phyloP scores from a whole-genome alignment of 2,888 invertebrate genomes.

The Drosophila nigritarsus region DNA sequence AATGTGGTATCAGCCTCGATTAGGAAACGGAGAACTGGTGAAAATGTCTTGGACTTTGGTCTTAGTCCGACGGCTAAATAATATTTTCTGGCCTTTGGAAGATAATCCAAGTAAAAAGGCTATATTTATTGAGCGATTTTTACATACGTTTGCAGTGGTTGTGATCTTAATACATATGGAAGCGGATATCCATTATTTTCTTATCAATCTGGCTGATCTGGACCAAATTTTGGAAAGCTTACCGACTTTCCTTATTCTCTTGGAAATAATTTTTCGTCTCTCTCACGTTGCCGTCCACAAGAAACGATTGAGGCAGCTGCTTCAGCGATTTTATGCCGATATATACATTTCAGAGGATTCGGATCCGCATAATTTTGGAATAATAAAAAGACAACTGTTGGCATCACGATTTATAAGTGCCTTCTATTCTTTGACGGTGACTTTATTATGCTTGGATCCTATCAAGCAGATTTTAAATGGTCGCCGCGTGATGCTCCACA shows the following conservation, averaged over 20 bases:
- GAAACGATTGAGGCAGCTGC: constrained; percentile 51
- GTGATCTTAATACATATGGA: constrained; percentile 55
- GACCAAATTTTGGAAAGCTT: constrained; percentile 62
- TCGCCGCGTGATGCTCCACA: constrained; percentile 65
- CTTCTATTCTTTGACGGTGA: constrained; percentile 60
- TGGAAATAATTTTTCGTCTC: constrained; percentile 66
- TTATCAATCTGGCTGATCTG: constrained; percentile 47
- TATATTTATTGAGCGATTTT: constrained; percentile 37
- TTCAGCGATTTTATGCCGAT: constrained; percentile 63
- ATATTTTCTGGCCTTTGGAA: constrained; percentile 70
- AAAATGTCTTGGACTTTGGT: constrained; percentile 62
- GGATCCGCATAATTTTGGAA: constrained; percentile 31
- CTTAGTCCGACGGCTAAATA: constrained; percentile 53
- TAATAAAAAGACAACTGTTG: constrained; percentile 60
- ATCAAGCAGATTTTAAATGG: constrained; percentile 48
- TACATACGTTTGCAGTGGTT: constrained; percentile 43
- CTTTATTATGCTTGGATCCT: constrained; percentile 55
- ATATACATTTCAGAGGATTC: constrained; percentile 66
- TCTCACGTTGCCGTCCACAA: constrained; percentile 56
- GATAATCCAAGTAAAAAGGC: constrained; percentile 37
- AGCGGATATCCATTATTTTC: constrained; percentile 63
- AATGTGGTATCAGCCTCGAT: constrained; percentile 63
- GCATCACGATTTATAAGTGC: constrained; percentile 61
- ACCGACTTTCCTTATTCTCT: constrained; percentile 62
- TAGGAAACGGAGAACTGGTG: constrained; percentile 55